Evolutionary conservation across 2,888 invertebrate genomes (phyloP), one percentile per base, ranked within the genome.

Genomic region (Coenonympha glycerion): DNA sequence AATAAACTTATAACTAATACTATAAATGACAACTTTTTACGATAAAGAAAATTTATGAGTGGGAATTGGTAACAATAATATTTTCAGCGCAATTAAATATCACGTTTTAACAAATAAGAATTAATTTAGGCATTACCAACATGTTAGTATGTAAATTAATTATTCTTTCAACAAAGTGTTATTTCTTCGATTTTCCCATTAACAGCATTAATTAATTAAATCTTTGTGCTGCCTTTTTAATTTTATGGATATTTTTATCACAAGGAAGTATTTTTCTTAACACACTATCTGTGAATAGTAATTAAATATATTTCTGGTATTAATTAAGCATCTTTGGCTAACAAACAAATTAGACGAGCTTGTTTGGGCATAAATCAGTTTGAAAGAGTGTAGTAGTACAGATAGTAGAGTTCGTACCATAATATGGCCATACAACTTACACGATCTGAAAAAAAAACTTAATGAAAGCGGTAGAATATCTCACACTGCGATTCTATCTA

Each of bases 231-330:
- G 13, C 8, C 8, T 6, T n/a, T 11, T 48, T 41, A 34, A 33
- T 48, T 41, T 40, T 33, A 24, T 24, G 16, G 13, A 9, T 31
- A 31, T 48, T 41, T 33, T 48, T 24, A 41, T 47, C 24, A 26
- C 34, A 9, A 48, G 48, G 41, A 47, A 47, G 47, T 26, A 9
- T 21, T 39, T 39, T 39, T 13, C 34, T 22, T 24, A 22, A 39
- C 13, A 21, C 11, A 15, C 39, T 9, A 1, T 30, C 11, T 22
- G 22, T 8, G 13, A 15, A 22, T 22, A 37, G 6, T 33, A 5
- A 22, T 39, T 31, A 47, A 31, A 22, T 26, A 15, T 6, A n/a
- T n/a, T 39, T 24, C 22, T 39, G 15, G 15, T 24, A 39, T 13
- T 22, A 13, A 24, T 15, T 39, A 39, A 24, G 13, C 9, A 15